phyloP scores from a whole-genome alignment of 2,797 vertebrate species.

The Clarias fuscus region DNA sequence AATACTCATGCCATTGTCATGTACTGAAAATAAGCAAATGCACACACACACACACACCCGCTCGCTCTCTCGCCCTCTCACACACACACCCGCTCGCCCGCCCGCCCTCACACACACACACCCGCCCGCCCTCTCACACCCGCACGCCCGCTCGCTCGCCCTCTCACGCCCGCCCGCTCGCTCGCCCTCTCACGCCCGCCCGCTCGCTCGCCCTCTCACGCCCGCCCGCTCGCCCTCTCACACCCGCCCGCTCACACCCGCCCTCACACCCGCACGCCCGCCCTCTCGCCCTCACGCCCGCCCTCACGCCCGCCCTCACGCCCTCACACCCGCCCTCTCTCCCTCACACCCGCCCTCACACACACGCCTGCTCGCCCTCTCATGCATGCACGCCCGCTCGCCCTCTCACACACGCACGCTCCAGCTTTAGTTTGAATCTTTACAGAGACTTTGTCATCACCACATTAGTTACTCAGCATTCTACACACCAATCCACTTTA shows the following conservation, averaged over 20 bases:
- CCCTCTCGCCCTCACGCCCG: too few relatives aligned
- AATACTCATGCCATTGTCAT: not conserved
- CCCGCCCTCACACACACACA: not conserved
- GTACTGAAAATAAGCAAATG: not conserved
- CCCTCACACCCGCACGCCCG: not conserved
- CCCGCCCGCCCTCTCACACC: too few relatives aligned
- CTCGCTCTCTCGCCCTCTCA: not conserved
- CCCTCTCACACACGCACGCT: too few relatives aligned
- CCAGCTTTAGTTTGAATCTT: not conserved
- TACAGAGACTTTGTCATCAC: not conserved
- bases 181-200: too few relatives aligned
- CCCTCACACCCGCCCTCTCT: too few relatives aligned
- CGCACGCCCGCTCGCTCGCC: too few relatives aligned
- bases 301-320: too few relatives aligned
- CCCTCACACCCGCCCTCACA: too few relatives aligned
- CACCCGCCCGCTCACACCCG: too few relatives aligned
- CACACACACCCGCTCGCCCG: not conserved
- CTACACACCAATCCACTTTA: not conserved
- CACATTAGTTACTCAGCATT: conserved; percentile 2
- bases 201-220: not conserved
- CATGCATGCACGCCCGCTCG: too few relatives aligned
- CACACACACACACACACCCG: not conserved
- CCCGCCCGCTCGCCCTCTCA: not conserved
- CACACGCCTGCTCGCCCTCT: too few relatives aligned
- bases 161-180: too few relatives aligned